Evolutionary conservation across 1,140 invertebrate genomes (phyloP), one percentile per base, ranked within the genome.

Genomic region (Drosophila elegans): DNA sequence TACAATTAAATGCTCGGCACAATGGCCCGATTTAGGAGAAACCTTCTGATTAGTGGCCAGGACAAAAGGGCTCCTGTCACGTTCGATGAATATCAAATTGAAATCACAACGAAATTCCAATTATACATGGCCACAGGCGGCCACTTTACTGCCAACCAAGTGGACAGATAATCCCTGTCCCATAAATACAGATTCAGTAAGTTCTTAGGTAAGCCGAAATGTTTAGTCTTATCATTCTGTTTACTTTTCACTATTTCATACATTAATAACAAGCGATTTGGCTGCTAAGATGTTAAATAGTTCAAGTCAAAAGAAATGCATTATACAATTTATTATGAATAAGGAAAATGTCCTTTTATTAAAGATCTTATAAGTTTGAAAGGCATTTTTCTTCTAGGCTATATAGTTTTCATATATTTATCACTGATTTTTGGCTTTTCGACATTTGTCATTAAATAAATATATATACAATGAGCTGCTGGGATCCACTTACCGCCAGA

Each of bases 401-500:
- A 21, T 21, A 21, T 21, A 21, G 1, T 21, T 21, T 21, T 21
- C 16, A 21, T 21, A 21, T 21, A 1, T 21, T 21, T 21, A 21
- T 21, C 16, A 21, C 16, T 21, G 16, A 21, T 21, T 21, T 21
- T 21, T 21, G 16, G 16, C 16, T 21, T 21, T 21, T 21, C 16
- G 16, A 1, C 16, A 21, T 21, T 21, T 21, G 16, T 21, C 16
- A 21, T 21, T 21, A 21, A 21, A 21, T 21, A 21, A 6, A 32
- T 32, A 16, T 44, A 21, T 44, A 44, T 3, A 21, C 9, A 11
- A 21, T 10, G 25, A 6, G 29, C 6, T 32, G 1, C 6, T 7
- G n/a, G 16, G 21, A n/a, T 16, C 3, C 12, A 83, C 91, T 84
- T 91, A 95, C 95, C 95, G 75, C 95, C 95, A 5, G 96, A 97